These are phyloP conservation scores for Urocynchramus pylzowi DNA, from an alignment of 2,113 vertebrate species.

Conservation along the genomic window DNA sequence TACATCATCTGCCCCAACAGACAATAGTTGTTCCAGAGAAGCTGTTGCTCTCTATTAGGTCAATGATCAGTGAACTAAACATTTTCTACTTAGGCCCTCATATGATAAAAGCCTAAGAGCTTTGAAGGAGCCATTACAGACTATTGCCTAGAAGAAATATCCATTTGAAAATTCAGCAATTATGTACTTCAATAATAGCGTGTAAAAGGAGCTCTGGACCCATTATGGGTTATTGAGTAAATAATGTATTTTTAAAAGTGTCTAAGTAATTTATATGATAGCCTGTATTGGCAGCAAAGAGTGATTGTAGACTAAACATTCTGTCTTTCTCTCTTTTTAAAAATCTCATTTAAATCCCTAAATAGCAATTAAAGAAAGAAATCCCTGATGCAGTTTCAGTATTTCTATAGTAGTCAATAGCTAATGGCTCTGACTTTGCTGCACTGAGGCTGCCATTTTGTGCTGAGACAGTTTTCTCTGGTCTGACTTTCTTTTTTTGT, in stretches of 20 bases:
- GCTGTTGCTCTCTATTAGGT: slow-evolving; percentile 69
- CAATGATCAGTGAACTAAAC: slow-evolving; percentile 73
- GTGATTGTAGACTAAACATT: slow-evolving; percentile 65
- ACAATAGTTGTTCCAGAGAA: slow-evolving; percentile 56
- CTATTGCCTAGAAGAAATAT: slow-evolving; percentile 73
- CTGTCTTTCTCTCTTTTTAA: slow-evolving; percentile 52
- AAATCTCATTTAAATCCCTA: slow-evolving; percentile 66
- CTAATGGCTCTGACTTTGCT: slow-evolving; percentile 50
- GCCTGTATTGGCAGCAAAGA: slow-evolving; percentile 66
- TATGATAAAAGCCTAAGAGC: slow-evolving; percentile 74
- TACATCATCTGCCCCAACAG: slow-evolving; percentile 47
- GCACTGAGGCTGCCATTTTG: slow-evolving; percentile 42
- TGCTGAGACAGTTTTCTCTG: slow-evolving; percentile 53
- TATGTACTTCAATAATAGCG: slow-evolving; percentile 71
- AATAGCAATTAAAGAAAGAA: slow-evolving; percentile 65
- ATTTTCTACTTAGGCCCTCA: slow-evolving; percentile 73
- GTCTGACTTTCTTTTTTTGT: slow-evolving; percentile 11
- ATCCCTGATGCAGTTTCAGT: slow-evolving; percentile 60
- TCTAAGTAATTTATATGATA: slow-evolving; percentile 73
- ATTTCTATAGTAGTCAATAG: slow-evolving; percentile 55
- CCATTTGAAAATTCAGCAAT: slow-evolving; percentile 75
- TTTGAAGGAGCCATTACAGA: slow-evolving; percentile 74
- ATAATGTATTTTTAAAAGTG: slow-evolving; percentile 77
- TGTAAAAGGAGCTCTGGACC: slow-evolving; percentile 73
- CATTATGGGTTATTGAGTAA: slow-evolving; percentile 78